Percentiles rank a stretch among this genome's conserved stretches.
These are phyloP conservation scores for Athripsodes cinereus DNA, from an alignment of 2,888 invertebrate genomes.

Conservation along the genomic window DNA sequence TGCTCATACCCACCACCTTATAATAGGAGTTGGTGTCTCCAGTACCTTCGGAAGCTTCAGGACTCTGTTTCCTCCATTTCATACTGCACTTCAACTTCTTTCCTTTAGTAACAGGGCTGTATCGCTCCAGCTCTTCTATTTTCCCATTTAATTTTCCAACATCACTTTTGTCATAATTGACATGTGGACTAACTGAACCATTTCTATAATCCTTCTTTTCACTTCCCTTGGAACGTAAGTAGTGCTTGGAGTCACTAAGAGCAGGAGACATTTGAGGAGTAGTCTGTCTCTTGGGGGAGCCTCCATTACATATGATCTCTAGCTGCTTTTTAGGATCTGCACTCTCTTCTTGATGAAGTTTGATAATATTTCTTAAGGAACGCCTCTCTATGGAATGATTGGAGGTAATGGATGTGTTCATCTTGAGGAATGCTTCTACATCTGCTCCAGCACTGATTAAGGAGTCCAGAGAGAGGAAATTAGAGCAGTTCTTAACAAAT, in stretches of 20 bases:
- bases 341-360: slow-evolving; percentile 9
- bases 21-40: slow-evolving; percentile 52
- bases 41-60: slow-evolving; percentile 31
- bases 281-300: slow-evolving; percentile 12
- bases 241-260: slow-evolving; percentile 33
- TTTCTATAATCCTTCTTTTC: slow-evolving; percentile 17
- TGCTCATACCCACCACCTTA: slow-evolving; percentile 65
- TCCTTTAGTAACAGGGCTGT: slow-evolving; percentile 29
- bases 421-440: slow-evolving; percentile 62
- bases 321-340: slow-evolving; percentile 28
- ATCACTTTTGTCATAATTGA: slow-evolving; percentile 36
- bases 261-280: slow-evolving; percentile 30
- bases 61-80: slow-evolving; percentile 35
- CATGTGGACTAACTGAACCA: slow-evolving; percentile 21
- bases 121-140: slow-evolving; percentile 29
- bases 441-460: slow-evolving; percentile 62
- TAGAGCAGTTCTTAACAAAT: slow-evolving; percentile 66
- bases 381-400: slow-evolving; percentile 39
- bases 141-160: slow-evolving; percentile 34
- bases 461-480: slow-evolving; percentile 68
- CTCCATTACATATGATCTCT: slow-evolving; percentile 31
- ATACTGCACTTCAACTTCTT: slow-evolving; percentile 40
- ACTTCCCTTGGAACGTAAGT: slow-evolving; percentile 36
- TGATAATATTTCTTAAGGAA: slow-evolving; percentile 19
- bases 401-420: slow-evolving; percentile 44